These are phyloP conservation scores for Cuniculus paca DNA, from an alignment of 2,797 vertebrate species.

Conservation along the genomic window DNA sequence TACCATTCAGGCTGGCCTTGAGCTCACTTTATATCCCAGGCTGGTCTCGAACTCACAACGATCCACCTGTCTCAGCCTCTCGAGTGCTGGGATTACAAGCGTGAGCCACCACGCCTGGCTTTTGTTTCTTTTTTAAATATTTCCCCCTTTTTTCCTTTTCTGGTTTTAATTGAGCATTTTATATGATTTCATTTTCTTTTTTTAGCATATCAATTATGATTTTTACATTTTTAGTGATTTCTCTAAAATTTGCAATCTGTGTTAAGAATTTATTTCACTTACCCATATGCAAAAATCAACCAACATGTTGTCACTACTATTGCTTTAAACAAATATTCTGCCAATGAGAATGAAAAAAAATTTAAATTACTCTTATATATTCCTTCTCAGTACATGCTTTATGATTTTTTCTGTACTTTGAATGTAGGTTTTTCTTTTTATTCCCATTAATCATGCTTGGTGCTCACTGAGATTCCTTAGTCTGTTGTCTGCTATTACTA, in stretches of 20 bases:
- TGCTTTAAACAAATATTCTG: background rate
- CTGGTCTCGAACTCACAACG: no score
- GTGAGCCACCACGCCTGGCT: no score
- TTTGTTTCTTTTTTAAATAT: background rate
- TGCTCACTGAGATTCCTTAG: background rate
- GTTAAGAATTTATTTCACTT: background rate
- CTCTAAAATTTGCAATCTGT: background rate
- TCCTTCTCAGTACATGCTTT: background rate
- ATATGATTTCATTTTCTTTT: background rate
- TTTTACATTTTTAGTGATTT: background rate
- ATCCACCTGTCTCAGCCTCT: no score
- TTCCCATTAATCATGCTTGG: background rate
- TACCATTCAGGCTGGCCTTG: no score
- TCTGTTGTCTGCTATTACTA: background rate
- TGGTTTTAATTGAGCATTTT: background rate
- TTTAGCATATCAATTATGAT: background rate
- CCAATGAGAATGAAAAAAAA: background rate
- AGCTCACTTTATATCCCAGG: no score
- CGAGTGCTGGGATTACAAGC: no score
- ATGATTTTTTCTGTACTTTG: background rate
- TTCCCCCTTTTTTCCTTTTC: background rate
- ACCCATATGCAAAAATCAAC: background rate
- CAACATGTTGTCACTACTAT: background rate
- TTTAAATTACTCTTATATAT: background rate
- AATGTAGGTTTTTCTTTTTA: background rate